phyloP scores from a whole-genome alignment of 2,797 vertebrate species.

The Molossus molossus region DNA sequence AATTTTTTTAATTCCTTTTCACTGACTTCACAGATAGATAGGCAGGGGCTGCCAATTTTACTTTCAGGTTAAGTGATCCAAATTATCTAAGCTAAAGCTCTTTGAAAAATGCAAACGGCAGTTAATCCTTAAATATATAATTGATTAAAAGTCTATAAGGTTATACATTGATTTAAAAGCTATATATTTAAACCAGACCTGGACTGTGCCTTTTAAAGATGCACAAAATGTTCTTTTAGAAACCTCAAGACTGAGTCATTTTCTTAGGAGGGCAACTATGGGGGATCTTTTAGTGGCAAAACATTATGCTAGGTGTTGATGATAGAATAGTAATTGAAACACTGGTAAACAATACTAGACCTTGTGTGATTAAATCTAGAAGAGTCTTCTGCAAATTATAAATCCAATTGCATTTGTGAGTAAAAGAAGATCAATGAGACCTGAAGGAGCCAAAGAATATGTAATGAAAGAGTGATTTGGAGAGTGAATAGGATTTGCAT shows the following conservation, averaged over 20 bases:
- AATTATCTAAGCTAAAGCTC: slow-evolving; percentile 71
- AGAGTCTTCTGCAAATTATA: slow-evolving; percentile 56
- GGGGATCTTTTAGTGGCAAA: not conserved
- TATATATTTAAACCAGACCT: slow-evolving; percentile 57
- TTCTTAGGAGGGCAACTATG: not conserved
- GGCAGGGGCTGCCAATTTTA: slow-evolving; percentile 72
- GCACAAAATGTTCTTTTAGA: not conserved
- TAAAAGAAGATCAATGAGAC: slow-evolving; percentile 59
- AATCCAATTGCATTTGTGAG: slow-evolving; percentile 66
- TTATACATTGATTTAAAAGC: slow-evolving; percentile 36
- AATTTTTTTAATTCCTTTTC: not conserved
- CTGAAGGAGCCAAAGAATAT: slow-evolving; percentile 46
- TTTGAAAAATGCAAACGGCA: slow-evolving; percentile 72
- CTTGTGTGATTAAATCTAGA: slow-evolving; percentile 64
- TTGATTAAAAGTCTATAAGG: slow-evolving; percentile 66
- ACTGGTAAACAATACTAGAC: not conserved
- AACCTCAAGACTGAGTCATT: slow-evolving; percentile 12
- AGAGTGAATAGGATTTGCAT: not conserved
- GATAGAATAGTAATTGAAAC: not conserved
- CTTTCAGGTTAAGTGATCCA: slow-evolving; percentile 76
- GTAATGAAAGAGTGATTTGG: slow-evolving; percentile 35
- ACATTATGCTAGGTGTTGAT: not conserved
- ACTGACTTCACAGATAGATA: slow-evolving; percentile 71
- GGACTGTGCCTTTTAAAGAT: not conserved
- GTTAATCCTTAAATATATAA: slow-evolving; percentile 66